These are phyloP conservation scores for Melipona bicolor DNA, from an alignment of 2,888 invertebrate species.

Conservation along the genomic window DNA sequence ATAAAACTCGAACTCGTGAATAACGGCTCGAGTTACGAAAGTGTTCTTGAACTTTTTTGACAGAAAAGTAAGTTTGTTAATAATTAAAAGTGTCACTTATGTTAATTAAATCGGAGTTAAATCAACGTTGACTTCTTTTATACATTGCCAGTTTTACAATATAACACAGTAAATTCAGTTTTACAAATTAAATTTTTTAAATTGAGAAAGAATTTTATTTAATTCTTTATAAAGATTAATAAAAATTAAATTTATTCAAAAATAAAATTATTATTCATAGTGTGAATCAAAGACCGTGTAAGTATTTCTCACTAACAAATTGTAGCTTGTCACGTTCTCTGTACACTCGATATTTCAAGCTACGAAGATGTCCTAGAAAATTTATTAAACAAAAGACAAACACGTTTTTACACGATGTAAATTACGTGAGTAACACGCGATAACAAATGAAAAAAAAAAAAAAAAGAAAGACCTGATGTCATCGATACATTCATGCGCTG, in stretches of 20 bases:
- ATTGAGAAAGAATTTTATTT: no score
- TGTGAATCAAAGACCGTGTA: neutral
- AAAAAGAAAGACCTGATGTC: slow-evolving; percentile 53
- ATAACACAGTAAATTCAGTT: no score
- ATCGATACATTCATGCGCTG: slow-evolving; percentile 33
- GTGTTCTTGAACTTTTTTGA: neutral
- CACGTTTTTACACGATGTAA: neutral
- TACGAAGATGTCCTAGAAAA: neutral
- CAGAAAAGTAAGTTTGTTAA: neutral
- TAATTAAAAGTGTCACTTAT: neutral
- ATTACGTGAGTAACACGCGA: slow-evolving; percentile 32
- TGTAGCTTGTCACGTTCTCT: neutral
- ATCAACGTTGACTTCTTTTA: neutral
- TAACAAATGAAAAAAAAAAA: slow-evolving; percentile 28
- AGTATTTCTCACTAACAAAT: neutral
- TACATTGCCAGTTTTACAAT: neutral
- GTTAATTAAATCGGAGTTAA: neutral
- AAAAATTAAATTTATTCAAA: no score
- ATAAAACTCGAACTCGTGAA: neutral
- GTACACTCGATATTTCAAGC: neutral
- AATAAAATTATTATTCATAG: neutral
- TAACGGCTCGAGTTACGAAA: neutral
- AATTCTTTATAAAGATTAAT: no score
- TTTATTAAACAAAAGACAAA: neutral
- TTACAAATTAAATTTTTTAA: no score